phyloP scores from a whole-genome alignment of 2,888 invertebrate genomes.

The Brachypalpus laphriformis region DNA sequence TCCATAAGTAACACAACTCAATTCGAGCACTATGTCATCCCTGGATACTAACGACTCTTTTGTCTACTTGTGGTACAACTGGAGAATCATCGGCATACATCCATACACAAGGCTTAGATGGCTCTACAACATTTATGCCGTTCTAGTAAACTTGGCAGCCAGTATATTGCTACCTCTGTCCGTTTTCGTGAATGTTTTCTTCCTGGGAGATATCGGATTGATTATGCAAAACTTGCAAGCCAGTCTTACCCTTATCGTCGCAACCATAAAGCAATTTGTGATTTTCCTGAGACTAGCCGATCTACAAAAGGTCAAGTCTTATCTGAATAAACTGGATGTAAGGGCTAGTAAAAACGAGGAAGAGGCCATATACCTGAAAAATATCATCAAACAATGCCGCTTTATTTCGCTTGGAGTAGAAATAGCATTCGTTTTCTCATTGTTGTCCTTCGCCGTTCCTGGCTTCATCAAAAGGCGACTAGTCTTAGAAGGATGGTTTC shows the following conservation, averaged over 20 bases:
- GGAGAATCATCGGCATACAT: constrained; percentile 37
- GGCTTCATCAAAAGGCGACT: constrained; percentile 4
- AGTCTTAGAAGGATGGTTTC: constrained; percentile 43
- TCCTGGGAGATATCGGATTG: constrained; percentile 3
- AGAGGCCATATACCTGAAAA: constrained; percentile 11
- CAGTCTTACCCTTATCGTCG: constrained; percentile 5
- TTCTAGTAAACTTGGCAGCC: constrained; percentile 14
- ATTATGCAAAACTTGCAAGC: constrained; percentile 34
- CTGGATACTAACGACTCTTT: constrained; percentile 28
- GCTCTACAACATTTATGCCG: constrained; percentile 36
- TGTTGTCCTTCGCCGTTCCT: constrained; percentile 11
- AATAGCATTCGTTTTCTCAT: constrained; percentile 1
- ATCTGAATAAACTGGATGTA: constrained; percentile 15
- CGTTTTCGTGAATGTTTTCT: constrained; percentile 15
- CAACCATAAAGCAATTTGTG: constrained; percentile 20
- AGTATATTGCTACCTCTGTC: constrained; percentile 23
- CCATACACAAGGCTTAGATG: constrained; percentile 10
- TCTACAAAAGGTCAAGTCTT: not conserved
- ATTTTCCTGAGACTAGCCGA: not conserved
- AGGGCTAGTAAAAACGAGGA: constrained; percentile 13
- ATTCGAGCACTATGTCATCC: no score
- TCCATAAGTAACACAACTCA: no score
- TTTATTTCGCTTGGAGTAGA: not conserved
- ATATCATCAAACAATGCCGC: constrained; percentile 27
- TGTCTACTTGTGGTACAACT: constrained; percentile 8